Evolutionary conservation across 2,888 invertebrate species (phyloP).

Genomic region (Machimus atricapillus): DNA sequence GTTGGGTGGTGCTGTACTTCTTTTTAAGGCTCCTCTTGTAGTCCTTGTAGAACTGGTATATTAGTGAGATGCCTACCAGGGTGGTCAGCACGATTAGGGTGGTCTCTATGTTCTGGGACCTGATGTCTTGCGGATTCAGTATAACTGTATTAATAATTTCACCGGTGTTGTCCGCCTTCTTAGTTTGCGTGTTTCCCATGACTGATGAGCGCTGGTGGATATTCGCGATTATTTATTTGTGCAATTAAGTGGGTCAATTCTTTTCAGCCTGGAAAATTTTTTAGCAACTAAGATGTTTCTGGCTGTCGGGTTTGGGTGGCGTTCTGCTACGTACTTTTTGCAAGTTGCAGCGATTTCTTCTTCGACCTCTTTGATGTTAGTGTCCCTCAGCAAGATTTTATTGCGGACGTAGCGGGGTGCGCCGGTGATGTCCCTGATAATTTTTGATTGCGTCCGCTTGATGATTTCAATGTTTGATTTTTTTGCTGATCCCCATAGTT

Average conservation of each 20-base stretch:
- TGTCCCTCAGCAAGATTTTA: background rate
- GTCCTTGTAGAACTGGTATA: background rate
- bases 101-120: background rate
- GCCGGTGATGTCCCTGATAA: background rate
- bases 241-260: background rate
- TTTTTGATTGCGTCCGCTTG: background rate
- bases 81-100: background rate
- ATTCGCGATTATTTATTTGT: background rate
- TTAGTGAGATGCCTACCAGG: background rate
- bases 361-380: background rate
- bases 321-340: background rate
- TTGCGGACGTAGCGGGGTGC: background rate
- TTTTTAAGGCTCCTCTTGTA: background rate
- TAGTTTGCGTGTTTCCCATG: background rate
- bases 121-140: background rate
- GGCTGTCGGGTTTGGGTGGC: background rate
- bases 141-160: background rate
- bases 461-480: background rate
- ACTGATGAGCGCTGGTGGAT: background rate
- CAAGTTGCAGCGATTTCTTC: background rate
- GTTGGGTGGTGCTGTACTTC: background rate
- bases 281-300: background rate
- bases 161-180: background rate
- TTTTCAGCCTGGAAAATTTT: background rate
- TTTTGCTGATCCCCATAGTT: background rate